Base-by-base conservation (phyloP, 2,888 invertebrate genomes). In the Acleris cristana region DNA sequence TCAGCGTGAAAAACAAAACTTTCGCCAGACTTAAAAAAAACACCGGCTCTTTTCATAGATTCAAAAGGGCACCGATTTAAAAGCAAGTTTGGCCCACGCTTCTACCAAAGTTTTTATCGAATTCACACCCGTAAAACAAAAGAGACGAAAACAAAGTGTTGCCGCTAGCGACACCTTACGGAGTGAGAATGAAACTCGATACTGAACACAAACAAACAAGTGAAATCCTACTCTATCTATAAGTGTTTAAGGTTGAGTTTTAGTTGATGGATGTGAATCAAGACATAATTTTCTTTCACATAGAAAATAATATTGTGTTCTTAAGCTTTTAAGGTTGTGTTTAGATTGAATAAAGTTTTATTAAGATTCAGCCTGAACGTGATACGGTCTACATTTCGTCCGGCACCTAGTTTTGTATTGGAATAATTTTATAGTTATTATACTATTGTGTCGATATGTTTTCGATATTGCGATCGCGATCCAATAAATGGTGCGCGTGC, bases 351-450 rank as follows among this genome's bases (percentile, higher is more conserved):
- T 34, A 30, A 60, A 70, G 77, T 76, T 81, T 40, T 84, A 86
- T 87, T 86, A 86, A 85, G 83, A 90, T 88, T 87, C 88, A 84
- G 83, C 79, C 79, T 80, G 84, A 85, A 85, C 85, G 86, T 87
- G 89, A 90, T 89, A 90, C 80, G 85, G 87, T 86, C 87, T 87
- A 81, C 87, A 88, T 89, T 90, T 91, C 87, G 87, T 88, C 86
- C 83, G 86, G 89, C 61, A 61, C 56, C 66, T 88, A 87, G 88
- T 89, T 89, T 86, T 84, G 88, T 90, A 87, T 88, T 88, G 88
- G 85, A 89, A 90, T 89, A 88, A 90, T 90, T 90, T 91, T 88
- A 89, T 90, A 90, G 89, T 90, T 90, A 89, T 90, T 91, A 88
- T 62, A 56, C 53, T 49, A 63, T 63, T 62, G 67, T 67, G 61